Evolutionary conservation across 2,888 invertebrate species (phyloP), one percentile per base, ranked within the genome.

Genomic region (Brachypalpus laphriformis): DNA sequence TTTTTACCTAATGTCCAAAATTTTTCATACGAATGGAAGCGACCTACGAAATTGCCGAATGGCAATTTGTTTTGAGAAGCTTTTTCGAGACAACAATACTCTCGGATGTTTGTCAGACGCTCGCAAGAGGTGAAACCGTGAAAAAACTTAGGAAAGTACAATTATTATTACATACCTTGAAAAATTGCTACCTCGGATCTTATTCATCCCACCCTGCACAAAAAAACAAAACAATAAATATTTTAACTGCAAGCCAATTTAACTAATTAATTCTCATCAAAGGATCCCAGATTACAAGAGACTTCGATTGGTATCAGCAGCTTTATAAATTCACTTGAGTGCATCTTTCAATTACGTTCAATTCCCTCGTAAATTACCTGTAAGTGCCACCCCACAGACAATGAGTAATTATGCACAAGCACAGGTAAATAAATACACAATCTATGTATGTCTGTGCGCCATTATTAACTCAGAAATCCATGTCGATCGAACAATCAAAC

Each of bases 401-500:
- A n/a, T n/a, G n/a, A n/a, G n/a, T 72, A 72, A 72, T 72, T 72
- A 61, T 28, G 22, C n/a, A 49, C 25, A 6, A 47, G 2, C 9
- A 28, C 20, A 28, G 37, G 14, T 34, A 28, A 9, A 28, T 20
- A n/a, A 49, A 22, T 47, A 61, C 20, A 34, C 18, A 25, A 51
- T 18, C 40, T n/a, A 18, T 11, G 11, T 20, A 11, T 20, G 34
- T 25, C 11, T 37, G 37, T 16, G 11, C 6, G 28, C 14, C 31
- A 63, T 63, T 63, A 31, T 18, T 25, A 25, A 4, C 25, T 14
- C 37, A n/a, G 20, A 9, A 49, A 40, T 61, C 9, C 20, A 20
- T 45, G 45, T 74, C 54, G 54, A 42, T 54, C 54, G 16, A n/a
- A n/a, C 22, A 63, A 63, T 74, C 74, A 74, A n/a, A 8, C 31